A percentile compares a stretch with the other conserved stretches of the same genome.
Conservation (phyloP, 1,140 invertebrate species). For the Palaemon carinicauda region DNA sequence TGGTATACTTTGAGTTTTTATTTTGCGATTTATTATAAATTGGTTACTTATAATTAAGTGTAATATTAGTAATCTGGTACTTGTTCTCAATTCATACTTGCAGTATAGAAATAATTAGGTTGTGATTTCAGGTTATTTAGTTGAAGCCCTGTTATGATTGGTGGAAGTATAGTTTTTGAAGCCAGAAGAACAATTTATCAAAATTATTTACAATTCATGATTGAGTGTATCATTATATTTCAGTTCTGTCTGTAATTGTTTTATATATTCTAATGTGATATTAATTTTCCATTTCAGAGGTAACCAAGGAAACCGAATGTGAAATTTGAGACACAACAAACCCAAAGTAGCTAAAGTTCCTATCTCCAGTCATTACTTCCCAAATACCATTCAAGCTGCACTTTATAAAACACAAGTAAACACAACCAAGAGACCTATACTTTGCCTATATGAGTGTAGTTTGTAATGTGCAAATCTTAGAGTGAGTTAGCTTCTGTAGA, state of each 20-base stretch:
- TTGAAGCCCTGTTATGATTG: too few species aligned
- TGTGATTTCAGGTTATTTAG: too few species aligned
- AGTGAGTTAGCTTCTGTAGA: constrained; percentile 53
- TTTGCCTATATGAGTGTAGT: constrained; percentile 57
- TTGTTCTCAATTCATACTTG: too few species aligned
- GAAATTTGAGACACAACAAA: constrained; percentile 57
- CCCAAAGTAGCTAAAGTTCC: constrained; percentile 56
- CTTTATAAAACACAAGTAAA: constrained; percentile 55
- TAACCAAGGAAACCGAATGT: constrained; percentile 54
- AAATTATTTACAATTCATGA: too few species aligned
- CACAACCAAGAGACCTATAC: constrained; percentile 55
- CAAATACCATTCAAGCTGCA: constrained; percentile 55
- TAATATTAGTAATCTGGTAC: too few species aligned
- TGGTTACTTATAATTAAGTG: too few species aligned
- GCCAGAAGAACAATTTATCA: too few species aligned
- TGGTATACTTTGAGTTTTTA: too few species aligned
- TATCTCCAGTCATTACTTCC: constrained; percentile 57
- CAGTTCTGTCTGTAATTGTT: background rate
- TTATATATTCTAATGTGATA: background rate
- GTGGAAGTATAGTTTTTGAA: too few species aligned
- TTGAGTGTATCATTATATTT: background rate
- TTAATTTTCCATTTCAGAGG: constrained; percentile 45
- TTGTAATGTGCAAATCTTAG: constrained; percentile 56
- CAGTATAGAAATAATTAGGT: too few species aligned
- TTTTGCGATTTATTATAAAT: too few species aligned